Base-by-base conservation (phyloP, 1,140 invertebrate species). In the Trichomalopsis sarcophagae region DNA sequence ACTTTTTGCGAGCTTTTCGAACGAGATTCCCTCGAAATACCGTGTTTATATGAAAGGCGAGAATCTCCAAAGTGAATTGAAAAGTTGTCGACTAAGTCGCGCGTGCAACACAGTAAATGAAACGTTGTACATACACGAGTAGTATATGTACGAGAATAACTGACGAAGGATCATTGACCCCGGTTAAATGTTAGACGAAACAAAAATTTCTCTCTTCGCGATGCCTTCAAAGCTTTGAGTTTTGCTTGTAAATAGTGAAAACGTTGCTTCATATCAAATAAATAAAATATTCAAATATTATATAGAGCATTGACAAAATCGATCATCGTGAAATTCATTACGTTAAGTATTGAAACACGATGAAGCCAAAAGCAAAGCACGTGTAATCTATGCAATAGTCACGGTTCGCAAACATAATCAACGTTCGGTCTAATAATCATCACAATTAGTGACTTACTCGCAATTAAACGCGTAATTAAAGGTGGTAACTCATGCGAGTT, bases 151-250 rank as follows among this genome's bases (percentile, higher is more conserved):
- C 36, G n/a, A 77, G 44, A 77, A 77, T 77, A 50, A 44, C 75
- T n/a, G 44, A n/a, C 44, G 75, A 77, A 40, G 75, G 21, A 50
- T 77, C 75, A 55, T 77, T 77, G 44, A 77, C 75, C 75, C 23
- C 44, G 44, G 40, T n/a, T 36, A 30, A 47, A 77, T 77, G 44
- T 77, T 77, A 50, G 44, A 77, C 75, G 40, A 50, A 77, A 77
- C 75, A 77, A 50, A 77, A 50, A 77, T 77, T 44, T 62, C 21
- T 62, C 7, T 62, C 7, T 62, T 62, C 17, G 21, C 14, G 40
- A 10, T 44, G 40, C 7, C 33, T 36, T 36, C 5, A 36, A 36
- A 36, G 5, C 33, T 36, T 36, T 6, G 5, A 36, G 33, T 36
- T 36, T 36, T 36, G 33, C 33, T 36, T 36, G 33, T 36, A 36